phyloP scores from a whole-genome alignment of 2,113 vertebrate genomes.

The Elachura formosa region DNA sequence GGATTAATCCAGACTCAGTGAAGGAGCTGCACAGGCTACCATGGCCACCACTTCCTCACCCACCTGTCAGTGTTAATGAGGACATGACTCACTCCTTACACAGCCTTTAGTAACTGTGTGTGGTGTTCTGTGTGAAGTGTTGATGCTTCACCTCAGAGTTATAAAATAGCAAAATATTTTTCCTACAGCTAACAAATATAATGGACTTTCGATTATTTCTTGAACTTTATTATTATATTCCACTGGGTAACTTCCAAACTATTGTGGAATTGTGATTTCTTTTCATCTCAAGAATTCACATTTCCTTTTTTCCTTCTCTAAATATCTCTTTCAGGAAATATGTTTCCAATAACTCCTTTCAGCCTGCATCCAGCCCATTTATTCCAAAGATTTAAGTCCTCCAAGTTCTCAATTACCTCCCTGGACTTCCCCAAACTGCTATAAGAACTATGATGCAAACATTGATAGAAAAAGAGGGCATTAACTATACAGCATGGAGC shows the following conservation, averaged over 20 bases:
- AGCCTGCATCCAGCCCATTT: not conserved
- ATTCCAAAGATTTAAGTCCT: not conserved
- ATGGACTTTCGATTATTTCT: not conserved
- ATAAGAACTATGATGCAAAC: not conserved
- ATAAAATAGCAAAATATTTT: not conserved
- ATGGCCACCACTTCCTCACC: accelerated
- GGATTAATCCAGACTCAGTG: accelerated
- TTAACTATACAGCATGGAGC: not conserved
- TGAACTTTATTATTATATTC: not conserved
- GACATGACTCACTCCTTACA: accelerated
- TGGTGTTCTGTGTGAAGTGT: not conserved
- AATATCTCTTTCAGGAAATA: not conserved
- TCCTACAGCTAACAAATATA: not conserved
- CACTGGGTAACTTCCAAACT: not conserved
- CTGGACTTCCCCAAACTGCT: not conserved
- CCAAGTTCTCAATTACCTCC: not conserved
- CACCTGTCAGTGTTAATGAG: accelerated
- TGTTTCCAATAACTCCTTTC: not conserved
- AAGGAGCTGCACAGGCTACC: not conserved
- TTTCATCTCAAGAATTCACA: not conserved
- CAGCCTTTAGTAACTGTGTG: not conserved
- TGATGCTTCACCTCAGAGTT: not conserved
- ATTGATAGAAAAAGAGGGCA: not conserved
- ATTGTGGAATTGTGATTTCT: not conserved
- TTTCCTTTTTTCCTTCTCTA: not conserved